A percentile compares a stretch with the other conserved stretches of the same genome.
Evolutionary conservation across 2,797 vertebrate genomes (phyloP).

Genomic region (Mycteria americana): DNA sequence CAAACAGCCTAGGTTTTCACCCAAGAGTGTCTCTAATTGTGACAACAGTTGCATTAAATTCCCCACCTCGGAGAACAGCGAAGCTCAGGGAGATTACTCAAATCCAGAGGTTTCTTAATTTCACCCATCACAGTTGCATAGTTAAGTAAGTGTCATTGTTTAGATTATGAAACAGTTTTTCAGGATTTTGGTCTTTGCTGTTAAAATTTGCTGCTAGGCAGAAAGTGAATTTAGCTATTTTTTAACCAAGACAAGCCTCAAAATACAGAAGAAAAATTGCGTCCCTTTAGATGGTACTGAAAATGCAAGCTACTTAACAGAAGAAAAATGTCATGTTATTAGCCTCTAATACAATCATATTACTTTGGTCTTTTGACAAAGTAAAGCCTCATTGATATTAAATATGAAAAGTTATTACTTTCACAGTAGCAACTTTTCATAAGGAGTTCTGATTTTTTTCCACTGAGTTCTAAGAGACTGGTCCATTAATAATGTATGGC

Average conservation of each 20-base stretch:
- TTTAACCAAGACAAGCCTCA: constrained; percentile 12
- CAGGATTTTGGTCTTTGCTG: background rate
- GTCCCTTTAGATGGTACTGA: background rate
- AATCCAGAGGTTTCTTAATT: background rate
- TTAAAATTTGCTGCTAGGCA: constrained; percentile 19
- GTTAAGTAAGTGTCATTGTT: background rate
- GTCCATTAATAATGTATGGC: constrained; percentile 44
- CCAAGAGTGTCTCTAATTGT: background rate
- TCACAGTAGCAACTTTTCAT: constrained; percentile 32
- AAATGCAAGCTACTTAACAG: constrained; percentile 27
- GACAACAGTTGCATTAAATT: background rate
- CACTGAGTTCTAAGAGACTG: background rate
- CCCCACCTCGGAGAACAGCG: background rate
- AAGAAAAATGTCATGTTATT: constrained; percentile 41
- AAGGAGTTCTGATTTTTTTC: constrained; percentile 9
- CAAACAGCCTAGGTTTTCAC: background rate
- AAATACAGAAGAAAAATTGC: constrained; percentile 13
- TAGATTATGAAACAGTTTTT: background rate
- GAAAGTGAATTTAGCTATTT: constrained; percentile 18
- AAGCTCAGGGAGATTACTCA: background rate
- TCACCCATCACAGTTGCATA: background rate
- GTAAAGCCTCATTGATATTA: constrained; percentile 34
- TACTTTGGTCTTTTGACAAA: constrained; percentile 50
- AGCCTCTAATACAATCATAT: constrained; percentile 40
- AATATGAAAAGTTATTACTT: constrained; percentile 42